These are phyloP conservation scores for Microtus pennsylvanicus DNA, from an alignment of 2,113 vertebrate species.

Conservation along the genomic window DNA sequence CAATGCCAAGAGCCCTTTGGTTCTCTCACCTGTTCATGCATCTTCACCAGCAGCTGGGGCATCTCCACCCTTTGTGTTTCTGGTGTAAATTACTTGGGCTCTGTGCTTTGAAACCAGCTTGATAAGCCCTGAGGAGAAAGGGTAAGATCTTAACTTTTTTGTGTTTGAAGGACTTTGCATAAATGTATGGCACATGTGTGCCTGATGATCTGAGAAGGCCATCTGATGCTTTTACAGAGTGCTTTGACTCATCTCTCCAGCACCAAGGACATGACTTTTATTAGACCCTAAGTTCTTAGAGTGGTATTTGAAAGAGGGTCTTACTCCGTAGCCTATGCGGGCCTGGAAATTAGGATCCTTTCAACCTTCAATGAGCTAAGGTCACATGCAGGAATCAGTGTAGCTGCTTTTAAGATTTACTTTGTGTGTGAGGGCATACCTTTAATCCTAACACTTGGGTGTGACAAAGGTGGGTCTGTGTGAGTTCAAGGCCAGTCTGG, in stretches of 20 bases:
- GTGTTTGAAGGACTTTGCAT: not conserved
- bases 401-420: not conserved
- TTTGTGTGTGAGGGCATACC: not conserved
- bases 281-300: not conserved
- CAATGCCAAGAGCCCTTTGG: accelerated
- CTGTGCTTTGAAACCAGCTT: constrained; percentile 98
- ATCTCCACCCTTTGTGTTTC: constrained; percentile 98
- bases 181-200: not conserved
- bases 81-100: constrained; percentile 98
- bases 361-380: no score
- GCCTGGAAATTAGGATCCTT: not conserved
- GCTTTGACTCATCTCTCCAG: not conserved
- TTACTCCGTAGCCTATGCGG: not conserved
- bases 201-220: not conserved
- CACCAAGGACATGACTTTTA: not conserved
- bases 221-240: not conserved
- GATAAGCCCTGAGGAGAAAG: constrained; percentile 91
- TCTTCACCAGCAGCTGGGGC: constrained; percentile 91
- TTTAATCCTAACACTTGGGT: no score
- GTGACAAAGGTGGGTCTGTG: no score
- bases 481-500: no score
- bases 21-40: constrained; percentile 87
- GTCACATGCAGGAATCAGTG: not conserved
- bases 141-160: accelerated
- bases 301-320: not conserved